Evolutionary conservation across 2,113 vertebrate genomes (phyloP), one percentile per base, ranked within the genome.

Genomic region (Blennius ocellaris): DNA sequence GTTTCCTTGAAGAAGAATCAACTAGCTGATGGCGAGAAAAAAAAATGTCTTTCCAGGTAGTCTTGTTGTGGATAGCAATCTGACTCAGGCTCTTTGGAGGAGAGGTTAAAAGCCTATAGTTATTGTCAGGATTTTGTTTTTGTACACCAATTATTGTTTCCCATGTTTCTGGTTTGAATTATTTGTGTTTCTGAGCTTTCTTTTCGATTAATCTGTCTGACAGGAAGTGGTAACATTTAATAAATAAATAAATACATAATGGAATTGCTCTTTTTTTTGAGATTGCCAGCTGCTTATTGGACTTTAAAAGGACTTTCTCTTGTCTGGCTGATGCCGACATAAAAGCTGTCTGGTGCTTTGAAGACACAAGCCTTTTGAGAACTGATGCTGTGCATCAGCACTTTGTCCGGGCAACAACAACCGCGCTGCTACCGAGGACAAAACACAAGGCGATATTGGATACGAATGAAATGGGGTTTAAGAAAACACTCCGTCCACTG

Each of bases 291-390:
- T 84, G 77, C 67, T 70, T 63, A 50, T 63, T 43, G 51, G 52
- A 78, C 55, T 82, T 83, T 49, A 80, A 52, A 72, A 51, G 14
- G 44, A 45, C 60, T 81, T 81, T 36, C 37, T 58, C 63, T 49
- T 41, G 79, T 66, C 76, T 68, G 77, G 50, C 60, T 78, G 71
- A 80, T 68, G 80, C 77, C 49, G 61, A 81, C 75, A 87, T 87
- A 63, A 91, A 87, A 87, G 84, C 58, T 36, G 78, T 78, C 65
- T 81, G 69, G 64, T 55, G 65, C 83, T 87, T 89, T 90, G 83
- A 91, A 83, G 77, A 37, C 71, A 0, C 5, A 16, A 61, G 67
- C 56, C 72, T 53, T 82, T 75, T 77, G 79, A 83, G 64, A 82
- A 59, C 15, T 17, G 58, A 67, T 1, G 16, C 76, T 37, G n/a